A percentile compares a stretch with the other conserved stretches of the same genome.
Conservation (phyloP, 1,140 invertebrate genomes). For the Hyphantria cunea region DNA sequence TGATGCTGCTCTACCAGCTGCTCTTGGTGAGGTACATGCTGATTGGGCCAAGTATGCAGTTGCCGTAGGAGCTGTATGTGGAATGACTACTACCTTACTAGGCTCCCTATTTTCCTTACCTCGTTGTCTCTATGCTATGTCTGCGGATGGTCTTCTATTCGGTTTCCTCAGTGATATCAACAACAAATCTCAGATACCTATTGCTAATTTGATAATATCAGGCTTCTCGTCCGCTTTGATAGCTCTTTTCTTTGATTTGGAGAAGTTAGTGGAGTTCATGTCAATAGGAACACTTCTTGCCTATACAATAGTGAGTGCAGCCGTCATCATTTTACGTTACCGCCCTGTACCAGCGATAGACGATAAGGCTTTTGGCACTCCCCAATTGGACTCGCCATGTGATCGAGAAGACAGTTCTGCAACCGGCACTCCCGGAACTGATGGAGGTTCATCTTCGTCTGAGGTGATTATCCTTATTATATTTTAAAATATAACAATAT, state of each 20-base stretch:
- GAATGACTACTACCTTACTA: constrained; percentile 94
- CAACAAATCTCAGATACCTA: constrained; percentile 90
- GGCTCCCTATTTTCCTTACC: constrained; percentile 93
- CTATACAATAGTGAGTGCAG: constrained; percentile 95
- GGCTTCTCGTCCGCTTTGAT: constrained; percentile 90
- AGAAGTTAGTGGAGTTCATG: constrained; percentile 96
- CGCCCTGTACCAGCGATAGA: constrained; percentile 82
- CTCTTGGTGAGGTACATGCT: constrained; percentile 87
- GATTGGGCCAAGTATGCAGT: constrained; percentile 95
- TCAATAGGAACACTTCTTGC: constrained; percentile 95
- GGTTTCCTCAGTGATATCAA: constrained; percentile 89
- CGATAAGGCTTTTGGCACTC: constrained; percentile 67
- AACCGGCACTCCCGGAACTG: constrained; percentile 76
- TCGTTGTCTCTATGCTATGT: constrained; percentile 94
- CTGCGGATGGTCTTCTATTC: constrained; percentile 92
- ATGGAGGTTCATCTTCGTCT: constrained; percentile 75
- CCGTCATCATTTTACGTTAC: constrained; percentile 93
- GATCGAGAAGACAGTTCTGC: constrained; percentile 79
- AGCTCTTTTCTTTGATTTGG: constrained; percentile 93
- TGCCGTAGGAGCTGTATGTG: constrained; percentile 93
- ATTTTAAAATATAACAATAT: background rate
- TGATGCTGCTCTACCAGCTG: constrained; percentile 92
- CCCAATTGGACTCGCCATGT: constrained; percentile 73
- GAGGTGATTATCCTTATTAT: constrained; percentile 55
- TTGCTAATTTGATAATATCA: constrained; percentile 90